Evolutionary conservation across 2,888 invertebrate genomes (phyloP), one percentile per base, ranked within the genome.

Genomic region (Kuschelorhynchus macadamiae): DNA sequence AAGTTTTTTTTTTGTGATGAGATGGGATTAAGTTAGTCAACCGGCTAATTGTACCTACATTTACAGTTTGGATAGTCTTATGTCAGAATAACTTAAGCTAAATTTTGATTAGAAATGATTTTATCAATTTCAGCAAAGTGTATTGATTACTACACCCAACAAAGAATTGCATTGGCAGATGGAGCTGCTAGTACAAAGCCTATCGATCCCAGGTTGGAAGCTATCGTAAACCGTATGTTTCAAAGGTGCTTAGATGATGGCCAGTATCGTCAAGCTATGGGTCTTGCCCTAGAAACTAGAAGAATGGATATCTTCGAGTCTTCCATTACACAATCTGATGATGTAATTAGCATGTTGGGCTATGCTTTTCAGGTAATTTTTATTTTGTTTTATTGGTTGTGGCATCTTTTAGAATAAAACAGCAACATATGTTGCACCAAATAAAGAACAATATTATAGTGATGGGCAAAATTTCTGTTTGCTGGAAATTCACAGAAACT

Each of bases 161-260:
- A 95, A 81, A 87, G 95, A 56, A 89, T 93, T 76, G 88, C 91
- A 30, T 87, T 92, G 68, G 91, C 90, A 65, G 89, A 92, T 77
- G 90, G 90, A 67, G 89, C 89, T 49, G 85, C 86, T 18, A 87
- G 86, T 21, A 87, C 88, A 0, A 92, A 92, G 75, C 83, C 87
- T 0, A 92, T 95, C 49, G 95, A 95, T 82, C 87, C 91, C 5
- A 88, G 94, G 4, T 85, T 99, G 68, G 97, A 97, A 83, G 93
- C 91, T 1, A 95, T 99, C 74, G 97, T 99, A 0, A 94, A 98
- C 82, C 89, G 97, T 53, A 98, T 99, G 97, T 98, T 99, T 84
- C 94, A 96, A 79, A 88, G 96, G 69, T 99, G 98, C 79, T 86
- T 99, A 74, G 95, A 95, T 71, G 97, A 98, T 82, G 93, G 93